phyloP scores from a whole-genome alignment of 2,888 invertebrate species.

The Sesia apiformis region DNA sequence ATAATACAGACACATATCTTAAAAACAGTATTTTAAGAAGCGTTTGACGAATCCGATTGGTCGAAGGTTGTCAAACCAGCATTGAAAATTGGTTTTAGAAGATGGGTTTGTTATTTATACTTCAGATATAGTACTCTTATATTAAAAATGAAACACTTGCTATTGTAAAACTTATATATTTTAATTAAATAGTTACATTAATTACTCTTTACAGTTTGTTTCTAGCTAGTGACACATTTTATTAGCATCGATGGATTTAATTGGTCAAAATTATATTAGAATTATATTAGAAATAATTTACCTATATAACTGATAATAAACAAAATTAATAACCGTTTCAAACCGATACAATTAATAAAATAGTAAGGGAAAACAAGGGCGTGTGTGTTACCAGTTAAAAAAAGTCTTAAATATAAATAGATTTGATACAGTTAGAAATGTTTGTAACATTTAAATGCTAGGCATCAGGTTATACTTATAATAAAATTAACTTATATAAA shows the following conservation, averaged over 20 bases:
- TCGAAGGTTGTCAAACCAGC: no score
- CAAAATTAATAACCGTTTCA: conserved; percentile 49
- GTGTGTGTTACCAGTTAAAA: conserved; percentile 33
- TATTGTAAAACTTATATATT: conserved; percentile 71
- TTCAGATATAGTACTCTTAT: no score
- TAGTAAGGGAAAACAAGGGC: conserved; percentile 29
- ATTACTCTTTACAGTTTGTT: conserved; percentile 63
- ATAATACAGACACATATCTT: no score
- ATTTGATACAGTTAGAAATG: no score
- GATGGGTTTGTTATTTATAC: no score
- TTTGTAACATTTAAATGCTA: no score
- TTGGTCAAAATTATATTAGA: conserved; percentile 64
- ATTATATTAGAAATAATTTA: conserved; percentile 67
- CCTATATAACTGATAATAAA: conserved; percentile 56
- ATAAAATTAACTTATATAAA: no score
- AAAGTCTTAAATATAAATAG: conserved; percentile 5
- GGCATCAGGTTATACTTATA: no score
- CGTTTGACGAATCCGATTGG: no score
- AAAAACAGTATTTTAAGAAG: no score
- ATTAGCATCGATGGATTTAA: conserved; percentile 67
- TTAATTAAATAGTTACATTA: conserved; percentile 74
- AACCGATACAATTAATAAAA: conserved; percentile 36
- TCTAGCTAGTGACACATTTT: conserved; percentile 66
- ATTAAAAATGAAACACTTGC: conserved; percentile 16
- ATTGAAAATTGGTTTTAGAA: no score